These are phyloP conservation scores for Cydia amplana DNA, from an alignment of 1,140 invertebrate genomes.

Conservation along the genomic window DNA sequence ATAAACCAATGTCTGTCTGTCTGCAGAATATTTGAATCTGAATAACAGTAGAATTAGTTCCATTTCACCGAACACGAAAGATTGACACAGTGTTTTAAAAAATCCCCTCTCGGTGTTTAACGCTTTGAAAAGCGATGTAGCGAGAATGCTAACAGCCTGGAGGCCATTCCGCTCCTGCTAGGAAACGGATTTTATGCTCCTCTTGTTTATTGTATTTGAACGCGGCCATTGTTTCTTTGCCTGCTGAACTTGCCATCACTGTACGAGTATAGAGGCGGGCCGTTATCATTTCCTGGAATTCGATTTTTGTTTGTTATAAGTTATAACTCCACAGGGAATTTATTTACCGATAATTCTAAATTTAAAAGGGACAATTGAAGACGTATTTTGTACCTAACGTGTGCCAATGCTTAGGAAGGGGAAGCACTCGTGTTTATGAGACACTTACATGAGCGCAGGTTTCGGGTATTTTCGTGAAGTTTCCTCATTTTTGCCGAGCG, in stretches of 20 bases:
- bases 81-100: constrained; percentile 51
- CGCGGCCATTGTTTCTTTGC: constrained; percentile 46
- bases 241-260: not conserved
- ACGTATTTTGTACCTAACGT: not conserved
- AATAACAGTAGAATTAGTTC: constrained; percentile 41
- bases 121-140: constrained; percentile 46
- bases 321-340: not conserved
- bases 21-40: not conserved
- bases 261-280: not conserved
- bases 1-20: not conserved
- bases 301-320: not conserved
- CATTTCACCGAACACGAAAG: constrained; percentile 46
- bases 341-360: no score
- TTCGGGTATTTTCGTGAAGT: constrained; percentile 60
- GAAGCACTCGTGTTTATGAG: not conserved
- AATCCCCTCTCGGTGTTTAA: constrained; percentile 42
- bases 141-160: constrained; percentile 39
- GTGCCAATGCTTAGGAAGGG: not conserved
- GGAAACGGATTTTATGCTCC: constrained; percentile 24
- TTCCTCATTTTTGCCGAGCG: constrained; percentile 54
- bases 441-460: constrained; percentile 51
- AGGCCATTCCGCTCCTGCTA: constrained; percentile 32
- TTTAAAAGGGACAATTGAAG: no score
- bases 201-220: constrained; percentile 36
- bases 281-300: not conserved